Conservation (phyloP, 1,140 invertebrate genomes). For the Globodera ellingtonae region DNA sequence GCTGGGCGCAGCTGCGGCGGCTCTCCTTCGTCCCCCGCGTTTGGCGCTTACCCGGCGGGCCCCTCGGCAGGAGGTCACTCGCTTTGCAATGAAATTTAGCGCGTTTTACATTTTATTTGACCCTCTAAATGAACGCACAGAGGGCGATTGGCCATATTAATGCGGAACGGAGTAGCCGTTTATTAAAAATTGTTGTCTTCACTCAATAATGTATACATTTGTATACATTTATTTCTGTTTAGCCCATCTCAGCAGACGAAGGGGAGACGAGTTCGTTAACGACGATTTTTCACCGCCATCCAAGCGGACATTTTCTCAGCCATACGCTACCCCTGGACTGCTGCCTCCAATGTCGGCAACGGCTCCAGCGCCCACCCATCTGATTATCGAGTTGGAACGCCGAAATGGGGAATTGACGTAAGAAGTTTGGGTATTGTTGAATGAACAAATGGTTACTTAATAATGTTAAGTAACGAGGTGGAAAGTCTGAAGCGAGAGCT, state of each 20-base stretch:
- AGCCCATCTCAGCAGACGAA: constrained; percentile 5
- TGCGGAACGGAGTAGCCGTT: background rate
- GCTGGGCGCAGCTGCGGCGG: constrained; percentile 21
- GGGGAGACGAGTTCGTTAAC: constrained; percentile 1
- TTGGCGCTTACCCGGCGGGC: constrained; percentile 1
- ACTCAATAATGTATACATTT: background rate
- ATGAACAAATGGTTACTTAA: too few relatives aligned
- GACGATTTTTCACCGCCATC: constrained; percentile 5
- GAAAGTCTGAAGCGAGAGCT: constrained; percentile 56
- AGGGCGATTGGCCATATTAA: background rate
- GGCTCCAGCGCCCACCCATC: constrained; percentile 18
- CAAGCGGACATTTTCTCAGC: constrained; percentile 23
- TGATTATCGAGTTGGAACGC: constrained; percentile 52
- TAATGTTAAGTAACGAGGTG: constrained; percentile 44
- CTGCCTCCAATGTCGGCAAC: constrained; percentile 21
- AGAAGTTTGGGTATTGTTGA: background rate
- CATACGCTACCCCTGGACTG: constrained; percentile 22
- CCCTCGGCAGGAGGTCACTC: constrained; percentile 9
- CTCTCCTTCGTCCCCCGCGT: constrained; percentile 16
- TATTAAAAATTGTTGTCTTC: background rate
- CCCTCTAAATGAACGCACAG: background rate
- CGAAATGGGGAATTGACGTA: constrained; percentile 48
- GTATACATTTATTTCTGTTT: background rate
- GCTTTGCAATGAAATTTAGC: constrained; percentile 1
- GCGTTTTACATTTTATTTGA: background rate